Evolutionary conservation across 2,888 invertebrate genomes (phyloP).

Genomic region (Drosophila quasianomalipes): DNA sequence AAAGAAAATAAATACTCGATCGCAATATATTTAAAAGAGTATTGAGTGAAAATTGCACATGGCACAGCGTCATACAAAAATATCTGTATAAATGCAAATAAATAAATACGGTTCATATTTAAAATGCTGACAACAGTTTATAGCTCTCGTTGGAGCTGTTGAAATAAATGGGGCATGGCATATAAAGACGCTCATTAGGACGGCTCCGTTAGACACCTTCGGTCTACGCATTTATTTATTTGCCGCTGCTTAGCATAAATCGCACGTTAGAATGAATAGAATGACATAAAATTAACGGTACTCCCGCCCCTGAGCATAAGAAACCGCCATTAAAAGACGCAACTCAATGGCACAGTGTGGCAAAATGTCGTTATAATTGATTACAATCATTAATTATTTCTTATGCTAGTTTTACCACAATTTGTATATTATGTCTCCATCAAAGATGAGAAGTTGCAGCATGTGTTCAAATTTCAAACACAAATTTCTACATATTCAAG

Average conservation of each 20-base stretch:
- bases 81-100: conserved; percentile 1
- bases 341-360: conserved; percentile 48
- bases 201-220: conserved; percentile 62
- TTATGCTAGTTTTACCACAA: not conserved
- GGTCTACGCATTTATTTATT: conserved; percentile 71
- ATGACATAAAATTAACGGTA: conserved; percentile 78
- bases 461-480: not conserved
- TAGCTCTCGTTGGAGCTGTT: conserved; percentile 25
- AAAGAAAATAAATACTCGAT: conserved; percentile 20
- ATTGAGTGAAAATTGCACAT: conserved; percentile 17
- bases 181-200: conserved; percentile 59
- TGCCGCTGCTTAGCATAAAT: conserved; percentile 76
- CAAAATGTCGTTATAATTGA: not conserved
- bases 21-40: conserved; percentile 7
- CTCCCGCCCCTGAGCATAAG: conserved; percentile 26
- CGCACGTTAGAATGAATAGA: conserved; percentile 74
- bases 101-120: conserved; percentile 6
- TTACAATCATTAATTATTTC: not conserved
- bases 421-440: not conserved
- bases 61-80: not conserved
- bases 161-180: conserved; percentile 45
- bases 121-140: conserved; percentile 10
- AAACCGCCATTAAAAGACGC: conserved; percentile 37
- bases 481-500: not conserved
- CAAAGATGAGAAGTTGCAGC: not conserved